Percentiles rank a stretch among this genome's conserved stretches.
phyloP scores from a whole-genome alignment of 2,797 vertebrate species.

The Hafferia zeledoni region DNA sequence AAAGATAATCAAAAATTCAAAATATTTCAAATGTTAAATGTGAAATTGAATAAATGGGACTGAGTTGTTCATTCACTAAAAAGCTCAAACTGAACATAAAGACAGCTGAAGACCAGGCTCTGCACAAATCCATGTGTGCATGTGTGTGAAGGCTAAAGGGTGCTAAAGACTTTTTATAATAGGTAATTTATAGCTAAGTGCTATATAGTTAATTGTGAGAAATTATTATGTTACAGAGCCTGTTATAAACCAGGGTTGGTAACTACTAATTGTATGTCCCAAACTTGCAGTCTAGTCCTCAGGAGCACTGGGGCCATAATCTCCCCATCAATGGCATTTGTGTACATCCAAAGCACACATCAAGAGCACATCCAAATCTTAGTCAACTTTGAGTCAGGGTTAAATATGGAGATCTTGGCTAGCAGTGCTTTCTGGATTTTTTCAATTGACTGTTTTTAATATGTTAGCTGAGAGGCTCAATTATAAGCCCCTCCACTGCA shows the following conservation, averaged over 20 bases:
- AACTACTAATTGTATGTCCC: neutral
- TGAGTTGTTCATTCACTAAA: neutral
- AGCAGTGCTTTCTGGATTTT: neutral
- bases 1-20: neutral
- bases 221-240: neutral
- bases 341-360: neutral
- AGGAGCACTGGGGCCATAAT: neutral
- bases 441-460: neutral
- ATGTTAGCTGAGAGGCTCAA: neutral
- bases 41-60: neutral
- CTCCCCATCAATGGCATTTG: neutral
- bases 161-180: neutral
- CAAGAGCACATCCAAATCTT: neutral
- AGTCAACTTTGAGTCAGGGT: neutral
- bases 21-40: neutral
- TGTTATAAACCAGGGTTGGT: neutral
- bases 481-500: neutral
- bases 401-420: neutral
- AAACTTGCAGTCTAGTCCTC: neutral
- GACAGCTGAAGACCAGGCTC: neutral
- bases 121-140: neutral
- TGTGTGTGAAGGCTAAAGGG: neutral
- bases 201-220: neutral
- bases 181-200: neutral
- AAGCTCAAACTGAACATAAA: neutral